A percentile compares a stretch with the other conserved stretches of the same genome.
phyloP scores from a whole-genome alignment of 1,140 invertebrate species.

The Babylonia areolata region DNA sequence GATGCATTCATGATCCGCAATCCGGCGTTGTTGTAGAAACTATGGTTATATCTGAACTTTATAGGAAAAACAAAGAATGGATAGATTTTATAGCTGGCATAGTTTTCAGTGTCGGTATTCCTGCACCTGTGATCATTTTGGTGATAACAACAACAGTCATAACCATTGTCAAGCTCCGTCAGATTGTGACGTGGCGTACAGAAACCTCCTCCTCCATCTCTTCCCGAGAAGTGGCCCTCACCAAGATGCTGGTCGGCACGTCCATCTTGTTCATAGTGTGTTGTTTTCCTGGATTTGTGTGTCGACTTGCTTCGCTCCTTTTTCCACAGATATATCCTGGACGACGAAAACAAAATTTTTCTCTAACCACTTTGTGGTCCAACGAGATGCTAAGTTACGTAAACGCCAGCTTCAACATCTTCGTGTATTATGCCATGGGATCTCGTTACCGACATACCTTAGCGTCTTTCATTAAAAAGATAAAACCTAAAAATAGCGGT shows the following conservation, averaged over 20 bases:
- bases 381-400: neutral
- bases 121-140: neutral
- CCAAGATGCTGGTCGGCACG: constrained; percentile 36
- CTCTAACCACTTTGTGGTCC: neutral
- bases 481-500: too few species aligned
- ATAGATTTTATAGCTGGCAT: neutral
- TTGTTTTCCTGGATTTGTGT: neutral
- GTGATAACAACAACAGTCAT: neutral
- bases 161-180: neutral
- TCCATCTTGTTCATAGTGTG: constrained; percentile 33
- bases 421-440: constrained; percentile 24
- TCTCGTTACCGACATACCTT: too few species aligned
- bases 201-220: neutral
- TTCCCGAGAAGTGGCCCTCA: constrained; percentile 24
- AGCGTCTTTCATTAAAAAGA: too few species aligned
- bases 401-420: constrained; percentile 27
- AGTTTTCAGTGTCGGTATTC: neutral
- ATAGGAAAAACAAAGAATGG: neutral
- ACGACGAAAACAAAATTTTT: constrained; percentile 14
- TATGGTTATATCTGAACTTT: neutral
- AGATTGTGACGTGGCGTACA: neutral
- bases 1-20: neutral
- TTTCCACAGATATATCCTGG: constrained; percentile 22
- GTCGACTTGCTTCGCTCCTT: neutral
- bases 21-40: neutral